Evolutionary conservation across 2,797 vertebrate genomes (phyloP), one percentile per base, ranked within the genome.

Genomic region (Urosaurus nigricauda): DNA sequence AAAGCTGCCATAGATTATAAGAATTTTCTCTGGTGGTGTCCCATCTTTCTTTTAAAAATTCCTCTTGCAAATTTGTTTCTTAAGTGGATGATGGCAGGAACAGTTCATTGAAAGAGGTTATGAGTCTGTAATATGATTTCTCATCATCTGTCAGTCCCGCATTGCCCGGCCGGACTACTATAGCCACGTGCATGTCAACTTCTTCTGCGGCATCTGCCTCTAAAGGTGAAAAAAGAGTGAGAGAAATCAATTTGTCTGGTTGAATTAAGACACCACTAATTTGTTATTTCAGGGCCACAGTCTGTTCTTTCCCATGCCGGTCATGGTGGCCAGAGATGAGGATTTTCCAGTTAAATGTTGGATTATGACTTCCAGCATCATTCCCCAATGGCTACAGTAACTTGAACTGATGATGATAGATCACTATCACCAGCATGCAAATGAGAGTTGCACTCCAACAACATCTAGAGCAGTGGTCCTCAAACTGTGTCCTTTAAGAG

Each of bases 161-260:
- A 4, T 99, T 99, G 71, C 99, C 99, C 0, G 98, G 98, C 84
- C 99, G 95, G 87, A 98, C 97, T 89, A 99, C 98, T 93, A 99
- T 93, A 26, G 97, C 97, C 74, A 98, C 98, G 0, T 98, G 98
- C 90, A 98, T 89, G 0, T 98, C 98, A 0, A 98, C 99, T 13
- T 98, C 98, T 92, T 99, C 98, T 0, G 99, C 99, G 0, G 99
- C 98, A n/a, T 97, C 98, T 7, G 99, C 99, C 96, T 99, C 99
- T 99, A 97, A 40, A 51, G 47, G 3, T 43, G 88, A 84, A 87
- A 85, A 37, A 93, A 83, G 5, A 32, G 26, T 47, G 2, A 73
- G 40, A n/a, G 0, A 21, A 58, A 63, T 51, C 70, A 0, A 37
- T 21, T 9, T 13, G 47, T 47, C 5, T 26, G 43, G 14, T 1